Base-by-base conservation (phyloP, 1,140 invertebrate genomes). In the Zeugodacus cucurbitae region DNA sequence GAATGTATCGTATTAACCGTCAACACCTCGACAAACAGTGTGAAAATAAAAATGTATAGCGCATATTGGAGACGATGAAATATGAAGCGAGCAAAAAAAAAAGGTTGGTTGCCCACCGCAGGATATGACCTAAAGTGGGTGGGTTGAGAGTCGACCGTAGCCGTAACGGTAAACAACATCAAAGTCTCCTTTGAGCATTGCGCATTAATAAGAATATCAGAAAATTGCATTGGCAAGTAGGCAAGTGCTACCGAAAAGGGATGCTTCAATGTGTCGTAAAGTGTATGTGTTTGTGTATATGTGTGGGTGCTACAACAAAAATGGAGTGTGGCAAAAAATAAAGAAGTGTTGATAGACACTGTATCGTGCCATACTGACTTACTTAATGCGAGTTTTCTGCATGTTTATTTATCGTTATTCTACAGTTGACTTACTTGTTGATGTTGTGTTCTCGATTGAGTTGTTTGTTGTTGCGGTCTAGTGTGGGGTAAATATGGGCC, bases 391-490 rank as follows among this genome's bases (percentile, higher is more conserved):
- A 37, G 37, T 14, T 41, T 41, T 37, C 34, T 22, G 37, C 14
- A 41, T 29, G 17, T 74, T 29, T 74, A 22, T 74, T 41, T 37
- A 74, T 74, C 32, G 34, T 74, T 41, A 74, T 74, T 74, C 20
- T 37, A 74, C 37, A 11, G 70, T 74, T 74, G 37, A 74, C 70
- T 41, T 74, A 74, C 70, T 74, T 74, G 70, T 74, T 74, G 70
- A 74, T 41, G 70, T 74, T 17, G 37, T 37, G 37, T 37, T 41
- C 34, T 74, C 20, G 70, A 74, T 74, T 74, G 70, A 74, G 34
- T 74, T 74, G 64, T 32, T 67, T 29, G 48, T 0, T 34, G 29
- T 4, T 67, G 29, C 29, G 64, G 34, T 37, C 64, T n/a, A n/a
- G n/a, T n/a, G n/a, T 44, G 64, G 14, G 14, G 26, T 67, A 14